phyloP scores from a whole-genome alignment of 2,113 vertebrate species.

The Pelvicachromis taeniatus region DNA sequence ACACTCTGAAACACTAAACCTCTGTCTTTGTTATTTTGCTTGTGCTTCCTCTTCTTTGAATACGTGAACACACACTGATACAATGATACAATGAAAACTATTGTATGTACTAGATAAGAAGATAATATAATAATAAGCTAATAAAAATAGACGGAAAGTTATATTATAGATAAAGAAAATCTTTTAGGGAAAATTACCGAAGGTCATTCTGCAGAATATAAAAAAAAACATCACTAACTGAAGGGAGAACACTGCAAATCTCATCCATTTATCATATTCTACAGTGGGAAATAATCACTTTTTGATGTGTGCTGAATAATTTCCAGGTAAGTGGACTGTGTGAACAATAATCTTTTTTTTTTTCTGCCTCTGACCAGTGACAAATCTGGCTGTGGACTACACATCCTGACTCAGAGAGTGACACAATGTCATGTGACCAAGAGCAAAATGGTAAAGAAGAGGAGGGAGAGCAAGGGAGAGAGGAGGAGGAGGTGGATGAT shows the following conservation, averaged over 20 bases:
- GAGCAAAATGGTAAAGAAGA: constrained; percentile 9
- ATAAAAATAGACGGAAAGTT: background rate
- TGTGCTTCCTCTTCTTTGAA: background rate
- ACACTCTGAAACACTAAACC: background rate
- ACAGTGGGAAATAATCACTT: background rate
- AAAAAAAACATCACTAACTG: background rate
- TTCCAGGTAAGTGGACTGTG: background rate
- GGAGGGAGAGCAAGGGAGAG: background rate
- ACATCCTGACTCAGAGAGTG: constrained; percentile 43
- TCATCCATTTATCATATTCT: background rate
- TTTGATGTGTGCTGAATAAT: background rate
- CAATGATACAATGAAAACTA: background rate
- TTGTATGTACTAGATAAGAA: background rate
- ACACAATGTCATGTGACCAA: constrained; percentile 35
- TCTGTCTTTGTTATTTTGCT: background rate
- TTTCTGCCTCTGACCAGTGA: background rate
- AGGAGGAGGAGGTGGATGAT: constrained; percentile 19
- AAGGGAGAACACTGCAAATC: background rate
- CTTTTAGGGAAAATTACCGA: background rate
- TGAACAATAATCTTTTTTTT: background rate
- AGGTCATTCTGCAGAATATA: background rate
- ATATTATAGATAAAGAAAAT: background rate
- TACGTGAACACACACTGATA: background rate
- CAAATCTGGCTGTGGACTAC: constrained; percentile 3
- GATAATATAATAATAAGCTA: background rate